Conservation (phyloP, 2,888 invertebrate species). For the Ashinkailepas kermadecensis region DNA sequence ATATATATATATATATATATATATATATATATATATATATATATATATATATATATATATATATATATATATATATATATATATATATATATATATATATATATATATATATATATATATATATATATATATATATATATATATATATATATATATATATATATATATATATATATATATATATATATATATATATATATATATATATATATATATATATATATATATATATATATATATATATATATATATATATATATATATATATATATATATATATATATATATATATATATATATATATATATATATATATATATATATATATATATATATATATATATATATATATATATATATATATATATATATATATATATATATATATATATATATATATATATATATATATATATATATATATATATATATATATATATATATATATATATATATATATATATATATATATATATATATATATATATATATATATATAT, state of each 20-base stretch:
- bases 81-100: not conserved
- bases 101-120: slow-evolving; percentile 19
- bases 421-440: too few species aligned
- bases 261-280: not conserved
- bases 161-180: slow-evolving; percentile 17
- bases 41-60: too few species aligned
- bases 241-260: too few species aligned
- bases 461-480: slow-evolving; percentile 14
- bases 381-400: not conserved
- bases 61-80: too few species aligned
- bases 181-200: slow-evolving; percentile 5
- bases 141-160: slow-evolving; percentile 19
- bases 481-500: slow-evolving; percentile 23
- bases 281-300: slow-evolving; percentile 13
- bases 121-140: slow-evolving; percentile 22
- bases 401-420: too few species aligned
- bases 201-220: not conserved
- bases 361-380: not conserved
- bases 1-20: slow-evolving; percentile 6
- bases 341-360: slow-evolving; percentile 23
- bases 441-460: not conserved
- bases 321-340: slow-evolving; percentile 15
- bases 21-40: too few species aligned
- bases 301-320: slow-evolving; percentile 23
- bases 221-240: too few species aligned